Evolutionary conservation across 2,888 invertebrate species (phyloP), one percentile per base, ranked within the genome.

Genomic region (Phymatocera aterrima): DNA sequence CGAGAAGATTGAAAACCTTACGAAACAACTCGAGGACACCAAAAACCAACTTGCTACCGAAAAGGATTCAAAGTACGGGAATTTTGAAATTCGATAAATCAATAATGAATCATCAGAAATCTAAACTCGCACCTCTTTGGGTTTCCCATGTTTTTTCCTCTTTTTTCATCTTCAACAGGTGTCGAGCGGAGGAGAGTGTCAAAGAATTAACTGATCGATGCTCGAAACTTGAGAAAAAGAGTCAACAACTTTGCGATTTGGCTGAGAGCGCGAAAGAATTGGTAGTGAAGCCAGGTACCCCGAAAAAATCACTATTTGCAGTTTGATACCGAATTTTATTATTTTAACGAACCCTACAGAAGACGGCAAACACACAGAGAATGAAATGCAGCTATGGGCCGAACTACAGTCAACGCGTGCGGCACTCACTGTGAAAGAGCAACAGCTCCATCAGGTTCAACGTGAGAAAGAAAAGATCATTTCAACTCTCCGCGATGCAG

Each of bases 391-490:
- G 65, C 86, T 93, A 80, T 93, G 91, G 91, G 91, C 91, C 83
- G 93, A 93, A 78, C 87, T 93, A 15, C 91, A 92, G 85, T 87
- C 85, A 18, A 89, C 91, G 0, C 87, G 90, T 60, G 83, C 85
- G 4, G 88, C 90, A 0, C 83, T 93, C 34, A 85, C 88, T 1
- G 88, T 88, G 5, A 90, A 91, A 1, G 92, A 91, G 80, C 91
- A 92, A 78, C 91, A 91, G 77, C 83, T 92, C 3, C 85, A 88
- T 0, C 90, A 91, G 80, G 88, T 92, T 80, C 89, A 91, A 61
- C 89, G 88, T 3, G 93, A 93, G 78, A 93, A 92, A 81, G 92
- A 93, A 15, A 91, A 88, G 61, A 92, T 93, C 81, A 86, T 93
- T 72, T 89, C 91, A 78, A 91, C 92, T 2, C 87, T 93, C 64